phyloP scores from a whole-genome alignment of 2,113 vertebrate species.

The Pelecanoides urinatrix region DNA sequence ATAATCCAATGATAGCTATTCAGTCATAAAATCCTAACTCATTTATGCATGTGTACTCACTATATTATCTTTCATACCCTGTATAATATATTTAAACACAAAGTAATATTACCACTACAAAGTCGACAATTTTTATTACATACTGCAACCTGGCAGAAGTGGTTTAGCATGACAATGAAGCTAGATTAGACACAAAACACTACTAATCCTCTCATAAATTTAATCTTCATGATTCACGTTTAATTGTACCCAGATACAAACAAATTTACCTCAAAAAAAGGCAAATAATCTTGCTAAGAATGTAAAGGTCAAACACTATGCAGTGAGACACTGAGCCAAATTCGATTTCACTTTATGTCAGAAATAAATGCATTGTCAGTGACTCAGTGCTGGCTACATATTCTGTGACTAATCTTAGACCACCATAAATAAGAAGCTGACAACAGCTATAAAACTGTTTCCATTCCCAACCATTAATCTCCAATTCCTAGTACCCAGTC shows the following conservation, averaged over 20 bases:
- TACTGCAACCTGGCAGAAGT: not conserved
- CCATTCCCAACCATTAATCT: conserved; percentile 67
- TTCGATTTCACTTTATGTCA: conserved; percentile 83
- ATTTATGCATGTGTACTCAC: not conserved
- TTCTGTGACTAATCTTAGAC: conserved; percentile 85
- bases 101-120: not conserved
- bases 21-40: not conserved
- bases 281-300: conserved; percentile 54
- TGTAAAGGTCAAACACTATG: conserved; percentile 63
- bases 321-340: conserved; percentile 76
- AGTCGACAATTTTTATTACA: not conserved
- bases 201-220: conserved; percentile 55
- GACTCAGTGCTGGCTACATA: conserved; percentile 82
- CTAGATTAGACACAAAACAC: conserved; percentile 18
- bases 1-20: not conserved
- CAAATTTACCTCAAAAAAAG: conserved; percentile 33
- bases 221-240: conserved; percentile 8
- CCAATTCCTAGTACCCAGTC: conserved; percentile 37
- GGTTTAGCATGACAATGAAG: conserved; percentile 12
- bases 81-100: not conserved
- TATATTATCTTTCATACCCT: conserved; percentile 14
- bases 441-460: conserved; percentile 75
- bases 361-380: conserved; percentile 83
- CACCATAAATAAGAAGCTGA: conserved; percentile 78
- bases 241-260: conserved; percentile 25